Percentiles rank a stretch among this genome's conserved stretches.
phyloP scores from a whole-genome alignment of 1,140 invertebrate genomes.

The Atta texana region DNA sequence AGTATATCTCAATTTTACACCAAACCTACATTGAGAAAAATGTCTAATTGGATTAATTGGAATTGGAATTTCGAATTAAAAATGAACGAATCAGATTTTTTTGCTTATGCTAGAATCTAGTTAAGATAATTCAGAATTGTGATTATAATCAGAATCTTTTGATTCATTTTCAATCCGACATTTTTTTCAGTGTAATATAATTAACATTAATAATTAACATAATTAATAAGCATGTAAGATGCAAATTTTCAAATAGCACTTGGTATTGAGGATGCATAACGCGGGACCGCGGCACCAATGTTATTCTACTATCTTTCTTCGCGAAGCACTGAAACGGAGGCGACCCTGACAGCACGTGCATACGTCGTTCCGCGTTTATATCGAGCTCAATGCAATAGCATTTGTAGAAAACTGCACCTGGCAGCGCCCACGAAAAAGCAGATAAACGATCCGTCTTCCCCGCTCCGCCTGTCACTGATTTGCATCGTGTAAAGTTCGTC shows the following conservation, averaged over 20 bases:
- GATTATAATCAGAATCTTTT: no score
- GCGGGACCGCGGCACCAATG: neutral
- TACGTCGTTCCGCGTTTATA: constrained; percentile 67
- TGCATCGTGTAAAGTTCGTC: constrained; percentile 7
- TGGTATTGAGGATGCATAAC: constrained; percentile 22
- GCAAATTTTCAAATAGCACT: neutral
- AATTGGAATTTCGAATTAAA: no score
- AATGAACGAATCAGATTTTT: no score
- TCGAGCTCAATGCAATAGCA: constrained; percentile 53
- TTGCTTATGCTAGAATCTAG: no score
- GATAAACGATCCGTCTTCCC: constrained; percentile 42
- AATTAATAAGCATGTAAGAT: neutral
- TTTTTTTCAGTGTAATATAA: no score
- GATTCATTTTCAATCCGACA: no score
- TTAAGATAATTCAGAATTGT: no score
- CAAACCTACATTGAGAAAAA: neutral
- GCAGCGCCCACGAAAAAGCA: constrained; percentile 59
- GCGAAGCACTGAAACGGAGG: constrained; percentile 13
- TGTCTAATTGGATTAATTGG: no score
- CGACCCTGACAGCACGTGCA: constrained; percentile 55
- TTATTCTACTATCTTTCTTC: constrained; percentile 23
- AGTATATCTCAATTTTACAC: neutral
- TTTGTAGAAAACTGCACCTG: constrained; percentile 43
- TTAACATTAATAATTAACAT: no score
- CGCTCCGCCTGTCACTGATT: constrained; percentile 29